These are phyloP conservation scores for Meiosimyza decipiens DNA, from an alignment of 2,888 invertebrate species.

Conservation along the genomic window DNA sequence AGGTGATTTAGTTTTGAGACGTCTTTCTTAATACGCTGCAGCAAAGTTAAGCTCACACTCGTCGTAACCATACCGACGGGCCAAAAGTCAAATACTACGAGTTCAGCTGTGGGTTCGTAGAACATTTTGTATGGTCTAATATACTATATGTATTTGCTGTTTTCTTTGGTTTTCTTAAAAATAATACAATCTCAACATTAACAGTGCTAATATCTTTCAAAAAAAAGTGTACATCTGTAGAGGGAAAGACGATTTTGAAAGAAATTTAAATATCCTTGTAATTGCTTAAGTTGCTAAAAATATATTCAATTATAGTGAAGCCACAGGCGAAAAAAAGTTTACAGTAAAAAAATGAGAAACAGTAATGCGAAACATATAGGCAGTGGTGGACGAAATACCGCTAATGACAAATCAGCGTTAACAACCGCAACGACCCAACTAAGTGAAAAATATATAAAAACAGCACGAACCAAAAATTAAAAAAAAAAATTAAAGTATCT, in stretches of 20 bases:
- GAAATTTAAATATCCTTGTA: no score
- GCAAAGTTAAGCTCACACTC: no score
- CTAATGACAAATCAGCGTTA: background rate
- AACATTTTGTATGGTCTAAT: background rate
- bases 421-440: background rate
- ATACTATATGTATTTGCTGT: no score
- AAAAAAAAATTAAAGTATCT: background rate
- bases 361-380: background rate
- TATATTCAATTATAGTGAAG: background rate
- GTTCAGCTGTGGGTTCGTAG: background rate
- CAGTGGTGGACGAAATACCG: background rate
- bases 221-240: background rate
- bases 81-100: background rate
- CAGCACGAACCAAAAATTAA: background rate
- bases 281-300: no score
- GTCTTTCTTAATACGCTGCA: no score
- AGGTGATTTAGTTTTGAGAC: no score
- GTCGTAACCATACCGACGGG: background rate
- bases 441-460: background rate
- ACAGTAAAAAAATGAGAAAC: background rate
- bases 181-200: no score
- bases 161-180: no score
- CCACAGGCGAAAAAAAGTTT: background rate
- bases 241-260: no score
- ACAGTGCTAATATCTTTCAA: no score